A percentile compares a stretch with the other conserved stretches of the same genome.
Conservation (phyloP, 2,797 vertebrate genomes). For the Bryconaethiops microstoma region DNA sequence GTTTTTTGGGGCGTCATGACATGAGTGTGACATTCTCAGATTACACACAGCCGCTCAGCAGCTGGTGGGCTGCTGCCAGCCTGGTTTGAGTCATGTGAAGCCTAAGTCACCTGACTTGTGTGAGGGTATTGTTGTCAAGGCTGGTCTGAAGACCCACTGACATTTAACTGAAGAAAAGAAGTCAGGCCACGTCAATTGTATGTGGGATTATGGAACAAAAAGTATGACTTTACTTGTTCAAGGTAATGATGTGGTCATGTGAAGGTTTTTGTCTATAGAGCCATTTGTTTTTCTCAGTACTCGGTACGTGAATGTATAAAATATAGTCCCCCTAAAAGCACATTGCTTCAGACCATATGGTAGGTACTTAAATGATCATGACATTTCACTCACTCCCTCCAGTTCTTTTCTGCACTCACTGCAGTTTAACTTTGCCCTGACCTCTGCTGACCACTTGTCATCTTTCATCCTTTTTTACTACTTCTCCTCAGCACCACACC, state of each 20-base stretch:
- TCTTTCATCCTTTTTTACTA: no score
- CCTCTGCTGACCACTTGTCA: conserved; percentile 41
- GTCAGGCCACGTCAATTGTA: conserved; percentile 15
- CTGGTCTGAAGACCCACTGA: conserved; percentile 33
- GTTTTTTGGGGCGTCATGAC: neutral
- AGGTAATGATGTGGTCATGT: neutral
- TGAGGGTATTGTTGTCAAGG: conserved; percentile 17
- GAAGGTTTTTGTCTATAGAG: no score
- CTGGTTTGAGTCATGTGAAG: conserved; percentile 33
- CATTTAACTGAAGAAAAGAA: conserved; percentile 43
- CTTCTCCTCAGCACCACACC: neutral
- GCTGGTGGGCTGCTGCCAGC: conserved; percentile 46
- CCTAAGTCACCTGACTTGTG: conserved; percentile 45
- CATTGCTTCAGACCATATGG: no score
- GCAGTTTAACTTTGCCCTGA: conserved; percentile 16
- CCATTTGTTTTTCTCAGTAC: no score
- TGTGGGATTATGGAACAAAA: conserved; percentile 27
- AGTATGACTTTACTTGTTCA: neutral
- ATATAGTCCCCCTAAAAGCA: no score
- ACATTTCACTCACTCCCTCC: neutral
- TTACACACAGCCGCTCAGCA: conserved; percentile 46
- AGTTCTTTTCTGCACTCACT: neutral
- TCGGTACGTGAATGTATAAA: no score
- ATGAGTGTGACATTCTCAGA: conserved; percentile 37
- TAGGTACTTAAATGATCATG: no score